Evolutionary conservation across 2,113 vertebrate genomes (phyloP).

Genomic region (Mormyrus iriodes): DNA sequence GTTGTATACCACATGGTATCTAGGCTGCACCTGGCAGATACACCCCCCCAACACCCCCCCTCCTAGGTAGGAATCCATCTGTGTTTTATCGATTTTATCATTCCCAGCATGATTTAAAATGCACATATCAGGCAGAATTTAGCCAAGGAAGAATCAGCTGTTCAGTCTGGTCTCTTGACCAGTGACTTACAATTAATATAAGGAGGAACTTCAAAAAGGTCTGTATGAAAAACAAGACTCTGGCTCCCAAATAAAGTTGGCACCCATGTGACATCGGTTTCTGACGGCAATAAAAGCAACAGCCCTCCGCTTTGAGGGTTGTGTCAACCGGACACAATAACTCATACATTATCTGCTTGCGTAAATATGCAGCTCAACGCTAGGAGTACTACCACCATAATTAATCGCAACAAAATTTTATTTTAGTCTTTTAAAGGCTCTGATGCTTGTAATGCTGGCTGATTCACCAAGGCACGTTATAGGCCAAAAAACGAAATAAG

Average conservation of each 20-base stretch:
- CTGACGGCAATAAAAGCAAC: slow-evolving; percentile 24
- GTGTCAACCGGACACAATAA: not conserved
- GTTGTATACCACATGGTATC: not conserved
- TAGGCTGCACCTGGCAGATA: not conserved
- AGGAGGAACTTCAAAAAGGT: not conserved
- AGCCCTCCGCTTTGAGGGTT: slow-evolving; percentile 25
- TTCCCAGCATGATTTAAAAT: not conserved
- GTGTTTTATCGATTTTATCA: not conserved
- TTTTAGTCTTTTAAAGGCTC: slow-evolving; percentile 33
- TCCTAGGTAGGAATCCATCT: not conserved
- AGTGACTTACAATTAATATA: not conserved
- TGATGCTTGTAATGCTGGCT: slow-evolving; percentile 13
- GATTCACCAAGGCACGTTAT: not conserved
- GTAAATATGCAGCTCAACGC: not conserved
- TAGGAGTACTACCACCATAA: not conserved
- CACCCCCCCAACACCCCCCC: not conserved
- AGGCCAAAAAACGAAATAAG: not conserved
- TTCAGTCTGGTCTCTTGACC: not conserved
- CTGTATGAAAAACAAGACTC: not conserved
- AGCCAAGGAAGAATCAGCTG: not conserved
- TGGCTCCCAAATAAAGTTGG: not conserved
- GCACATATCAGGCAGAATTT: not conserved
- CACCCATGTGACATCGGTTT: not conserved
- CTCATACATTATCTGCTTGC: not conserved
- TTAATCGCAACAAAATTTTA: not conserved